A percentile compares a stretch with the other conserved stretches of the same genome.
phyloP scores from a whole-genome alignment of 2,113 vertebrate genomes.

The Mus spicilegus region DNA sequence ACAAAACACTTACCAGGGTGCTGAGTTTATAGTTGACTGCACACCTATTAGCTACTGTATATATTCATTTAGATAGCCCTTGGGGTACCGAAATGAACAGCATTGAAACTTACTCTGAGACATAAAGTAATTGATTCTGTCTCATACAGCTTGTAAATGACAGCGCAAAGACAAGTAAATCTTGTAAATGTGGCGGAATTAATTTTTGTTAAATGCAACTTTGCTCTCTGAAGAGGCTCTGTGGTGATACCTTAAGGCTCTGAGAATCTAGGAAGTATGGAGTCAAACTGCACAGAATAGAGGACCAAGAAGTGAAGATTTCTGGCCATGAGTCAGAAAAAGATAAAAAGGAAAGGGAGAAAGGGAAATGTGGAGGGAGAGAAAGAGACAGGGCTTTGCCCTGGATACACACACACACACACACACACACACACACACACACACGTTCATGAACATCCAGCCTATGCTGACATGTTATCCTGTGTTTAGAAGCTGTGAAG shows the following conservation, averaged over 20 bases:
- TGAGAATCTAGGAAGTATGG: not conserved
- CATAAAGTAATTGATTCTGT: not conserved
- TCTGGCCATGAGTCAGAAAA: not conserved
- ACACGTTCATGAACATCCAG: not conserved
- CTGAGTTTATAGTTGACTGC: not conserved
- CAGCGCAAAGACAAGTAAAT: slow-evolving; percentile 24
- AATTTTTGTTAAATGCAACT: not conserved
- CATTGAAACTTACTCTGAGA: slow-evolving; percentile 7
- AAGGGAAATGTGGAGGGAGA: not conserved
- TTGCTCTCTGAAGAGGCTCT: not conserved
- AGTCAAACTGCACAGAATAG: not conserved
- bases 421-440: not conserved
- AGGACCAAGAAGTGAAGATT: not conserved
- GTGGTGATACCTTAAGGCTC: not conserved
- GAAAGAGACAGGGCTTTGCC: not conserved
- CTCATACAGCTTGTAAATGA: not conserved
- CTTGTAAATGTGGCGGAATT: not conserved
- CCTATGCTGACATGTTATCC: not conserved
- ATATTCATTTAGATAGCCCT: not conserved
- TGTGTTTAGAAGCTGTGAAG: not conserved
- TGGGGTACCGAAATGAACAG: not conserved
- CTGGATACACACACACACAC: too few relatives aligned
- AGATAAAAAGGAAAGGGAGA: not conserved
- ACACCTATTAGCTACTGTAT: not conserved
- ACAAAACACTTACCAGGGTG: not conserved